Base-by-base conservation (phyloP, 2,888 invertebrate species). In the Hyposoter didymator region DNA sequence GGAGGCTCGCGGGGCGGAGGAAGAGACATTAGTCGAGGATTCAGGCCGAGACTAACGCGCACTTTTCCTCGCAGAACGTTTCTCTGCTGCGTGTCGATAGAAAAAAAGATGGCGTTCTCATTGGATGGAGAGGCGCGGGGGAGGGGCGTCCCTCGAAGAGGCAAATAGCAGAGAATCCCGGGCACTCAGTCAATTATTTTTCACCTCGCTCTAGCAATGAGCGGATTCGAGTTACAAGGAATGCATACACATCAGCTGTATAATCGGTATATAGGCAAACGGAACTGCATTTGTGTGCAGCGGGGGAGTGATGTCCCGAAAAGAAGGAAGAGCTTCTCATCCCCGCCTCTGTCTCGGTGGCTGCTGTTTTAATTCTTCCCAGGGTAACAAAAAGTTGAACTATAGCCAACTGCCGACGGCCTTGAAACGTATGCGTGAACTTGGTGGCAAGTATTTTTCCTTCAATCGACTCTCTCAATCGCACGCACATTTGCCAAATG, bases 1-100 rank as follows among this genome's bases (percentile, higher is more conserved):
- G 22, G 64, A 28, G 73, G 35, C 66, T 74, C 59, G 69, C 59
- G 69, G 43, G 82, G 52, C 43, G 84, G 82, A 81, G 86, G 80
- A 80, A 83, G 90, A 91, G 89, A 90, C 89, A 94, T 94, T 94
- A 93, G 89, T 88, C 87, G 90, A 89, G 90, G 93, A 94, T 93
- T 93, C 93, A 93, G 94, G 93, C 93, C 93, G 93, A 91, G 93
- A 94, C 94, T 93, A 93, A 93, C 92, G 92, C 90, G 91, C 92
- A 94, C 93, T 93, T 93, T 94, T 93, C 93, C 93, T 90, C 90
- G 35, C 35, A 89, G 89, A 90, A 90, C 92, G 92, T 94, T 93
- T 93, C 91, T 90, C 91, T 86, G 82, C 87, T 86, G 88, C 75
- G 49, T 75, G 73, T 67, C 67, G 79, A 83, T 83, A 80, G 86